phyloP scores from a whole-genome alignment of 2,888 invertebrate genomes.

The Monopis laevigella region DNA sequence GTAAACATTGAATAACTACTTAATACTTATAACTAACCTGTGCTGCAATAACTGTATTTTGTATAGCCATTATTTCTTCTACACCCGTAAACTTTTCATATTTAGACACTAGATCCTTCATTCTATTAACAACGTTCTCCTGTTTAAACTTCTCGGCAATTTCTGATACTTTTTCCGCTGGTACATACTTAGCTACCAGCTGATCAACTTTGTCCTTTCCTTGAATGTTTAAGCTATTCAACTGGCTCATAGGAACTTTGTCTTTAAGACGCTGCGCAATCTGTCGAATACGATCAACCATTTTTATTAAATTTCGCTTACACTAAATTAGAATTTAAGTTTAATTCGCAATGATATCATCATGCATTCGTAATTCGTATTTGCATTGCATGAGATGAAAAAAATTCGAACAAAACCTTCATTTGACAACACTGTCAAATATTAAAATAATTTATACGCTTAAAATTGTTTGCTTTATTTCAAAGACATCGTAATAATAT shows the following conservation, averaged over 20 bases:
- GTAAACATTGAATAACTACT: too few relatives aligned
- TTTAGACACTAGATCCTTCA: conserved; percentile 60
- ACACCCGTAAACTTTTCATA: conserved; percentile 82
- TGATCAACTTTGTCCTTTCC: conserved; percentile 48
- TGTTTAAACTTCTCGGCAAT: conserved; percentile 49
- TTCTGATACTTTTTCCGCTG: conserved; percentile 39
- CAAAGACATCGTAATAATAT: too few relatives aligned
- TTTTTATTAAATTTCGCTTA: too few relatives aligned
- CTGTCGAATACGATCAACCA: conserved; percentile 51
- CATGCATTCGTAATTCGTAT: too few relatives aligned
- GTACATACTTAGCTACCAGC: conserved; percentile 43
- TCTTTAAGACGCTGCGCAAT: conserved; percentile 45
- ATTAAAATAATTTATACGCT: too few relatives aligned
- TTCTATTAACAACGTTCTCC: conserved; percentile 35
- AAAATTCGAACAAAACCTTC: too few relatives aligned
- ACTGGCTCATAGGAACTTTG: conserved; percentile 37
- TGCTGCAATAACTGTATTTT: conserved; percentile 76
- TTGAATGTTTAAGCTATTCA: conserved; percentile 27
- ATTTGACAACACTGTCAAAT: too few relatives aligned
- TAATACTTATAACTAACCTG: too few relatives aligned
- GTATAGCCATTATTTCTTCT: conserved; percentile 79
- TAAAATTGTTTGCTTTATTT: too few relatives aligned
- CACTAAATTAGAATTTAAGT: too few relatives aligned
- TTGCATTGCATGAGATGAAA: too few relatives aligned
- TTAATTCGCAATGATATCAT: too few relatives aligned